Evolutionary conservation across 1,140 invertebrate genomes (phyloP), one percentile per base, ranked within the genome.

Genomic region (Tachypleus tridentatus): DNA sequence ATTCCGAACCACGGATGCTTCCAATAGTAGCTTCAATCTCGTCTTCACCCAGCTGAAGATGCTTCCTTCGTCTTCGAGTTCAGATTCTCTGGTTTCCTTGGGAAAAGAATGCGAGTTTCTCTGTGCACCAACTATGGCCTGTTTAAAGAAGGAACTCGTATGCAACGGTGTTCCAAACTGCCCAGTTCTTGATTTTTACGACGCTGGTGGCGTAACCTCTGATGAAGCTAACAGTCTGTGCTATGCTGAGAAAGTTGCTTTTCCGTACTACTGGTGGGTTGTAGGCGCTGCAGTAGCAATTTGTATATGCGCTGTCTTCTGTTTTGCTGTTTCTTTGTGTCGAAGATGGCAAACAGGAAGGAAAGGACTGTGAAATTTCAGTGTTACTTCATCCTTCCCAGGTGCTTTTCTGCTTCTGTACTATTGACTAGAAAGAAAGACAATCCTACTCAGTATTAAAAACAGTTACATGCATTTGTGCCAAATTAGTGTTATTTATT

Each of bases 161-260:
- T 94, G 91, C 73, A 92, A 94, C 73, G 91, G 90, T 8, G 81
- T 91, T 2, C 81, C 88, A 2, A 91, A 93, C 76, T 93, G 91
- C 76, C 91, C 89, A 54, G 29, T 29, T 29, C 29, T 29, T 29
- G 0, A 29, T 29, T 29, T 29, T 29, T 29, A 29, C 29, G 29
- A 29, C 29, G 29, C 29, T 29, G 53, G 53, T 54, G 53, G 53
- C 7, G n/a, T n/a, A 54, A n/a, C 53, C n/a, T 54, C 53, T 7
- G 53, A 54, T n/a, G 53, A 54, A n/a, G 53, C 7, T 54, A 54
- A n/a, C 7, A 8, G 7, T n/a, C 7, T 54, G n/a, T 54, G 53
- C 53, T 7, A 7, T 1, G 7, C n/a, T n/a, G 53, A n/a, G 53
- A n/a, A 54, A 7, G 53, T 8, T 54, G 7, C 53, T 54, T 54